Evolutionary conservation across 2,113 vertebrate species (phyloP), one percentile per base, ranked within the genome.

Genomic region (Menidia beryllina): DNA sequence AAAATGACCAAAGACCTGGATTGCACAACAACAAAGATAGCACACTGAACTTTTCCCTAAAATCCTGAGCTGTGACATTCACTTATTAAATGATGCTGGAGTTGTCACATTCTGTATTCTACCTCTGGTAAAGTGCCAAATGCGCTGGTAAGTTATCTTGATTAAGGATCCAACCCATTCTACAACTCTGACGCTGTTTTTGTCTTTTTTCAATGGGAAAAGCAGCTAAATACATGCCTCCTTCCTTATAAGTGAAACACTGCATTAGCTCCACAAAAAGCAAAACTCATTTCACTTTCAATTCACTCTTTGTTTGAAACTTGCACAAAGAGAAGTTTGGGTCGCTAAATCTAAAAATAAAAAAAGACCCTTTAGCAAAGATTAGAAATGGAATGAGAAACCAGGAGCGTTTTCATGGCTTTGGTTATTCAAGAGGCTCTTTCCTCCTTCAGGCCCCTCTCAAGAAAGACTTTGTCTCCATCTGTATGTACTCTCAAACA

Each of bases 361-460:
- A 15, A 43, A 48, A 72, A 56, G 34, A 69, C 30, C 36, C 41
- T 26, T 74, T 13, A 41, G 62, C 34, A 51, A 34, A 51, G 20
- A 69, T 61, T 69, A 26, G 26, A 8, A 74, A 30, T 62, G 38
- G 48, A 75, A 79, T 41, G 4, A 68, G 63, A 81, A 76, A 73
- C 38, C 49, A 34, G 75, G 72, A 30, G 48, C 15, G 52, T 55
- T 54, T 45, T 75, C 43, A 66, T 4, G 39, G 49, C 59, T 72
- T 69, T 39, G 57, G 64, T 67, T 26, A 70, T 74, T 41, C 4
- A 6, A 66, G 57, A 72, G 52, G 79, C 72, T 61, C 76, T 85
- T 50, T 50, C 65, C 66, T 20, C 51, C 41, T 39, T 59, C 34
- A 57, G 52, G 49, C 23, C 43, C 26, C 13, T 21, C 36, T 43